A percentile compares a stretch with the other conserved stretches of the same genome.
Evolutionary conservation across 2,797 vertebrate genomes (phyloP).

Genomic region (Ceyx erithaca): DNA sequence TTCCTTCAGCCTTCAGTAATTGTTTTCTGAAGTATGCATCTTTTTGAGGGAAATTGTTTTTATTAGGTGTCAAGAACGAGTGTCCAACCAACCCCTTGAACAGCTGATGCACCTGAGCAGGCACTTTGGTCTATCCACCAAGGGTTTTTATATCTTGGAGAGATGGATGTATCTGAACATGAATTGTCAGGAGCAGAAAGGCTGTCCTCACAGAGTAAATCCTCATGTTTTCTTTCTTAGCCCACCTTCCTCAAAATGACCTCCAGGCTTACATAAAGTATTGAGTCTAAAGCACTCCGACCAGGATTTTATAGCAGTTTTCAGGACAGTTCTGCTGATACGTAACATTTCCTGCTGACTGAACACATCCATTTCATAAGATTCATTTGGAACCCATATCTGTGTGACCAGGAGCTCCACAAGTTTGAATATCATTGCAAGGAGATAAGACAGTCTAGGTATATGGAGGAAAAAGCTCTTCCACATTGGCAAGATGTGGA

Average conservation of each 20-base stretch:
- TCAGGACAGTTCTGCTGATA: background rate
- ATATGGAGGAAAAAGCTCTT: background rate
- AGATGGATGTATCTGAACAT: background rate
- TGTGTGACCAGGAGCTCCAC: background rate
- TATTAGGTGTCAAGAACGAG: background rate
- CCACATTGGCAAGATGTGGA: background rate
- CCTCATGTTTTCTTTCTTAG: background rate
- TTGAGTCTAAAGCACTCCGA: background rate
- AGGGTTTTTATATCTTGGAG: background rate
- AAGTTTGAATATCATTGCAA: background rate
- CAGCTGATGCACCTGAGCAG: accelerated
- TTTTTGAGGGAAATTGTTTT: background rate
- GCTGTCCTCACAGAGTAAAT: background rate
- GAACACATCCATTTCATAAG: background rate
- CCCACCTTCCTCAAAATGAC: background rate
- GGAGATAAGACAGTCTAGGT: background rate
- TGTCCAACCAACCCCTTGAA: background rate
- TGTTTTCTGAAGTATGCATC: background rate
- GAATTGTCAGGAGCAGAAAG: background rate
- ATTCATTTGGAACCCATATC: background rate
- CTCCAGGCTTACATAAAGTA: background rate
- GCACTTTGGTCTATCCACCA: background rate
- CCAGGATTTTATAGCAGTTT: background rate
- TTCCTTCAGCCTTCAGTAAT: background rate
- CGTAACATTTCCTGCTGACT: background rate